Evolutionary conservation across 2,113 vertebrate genomes (phyloP).

Genomic region (Orthonyx spaldingii): DNA sequence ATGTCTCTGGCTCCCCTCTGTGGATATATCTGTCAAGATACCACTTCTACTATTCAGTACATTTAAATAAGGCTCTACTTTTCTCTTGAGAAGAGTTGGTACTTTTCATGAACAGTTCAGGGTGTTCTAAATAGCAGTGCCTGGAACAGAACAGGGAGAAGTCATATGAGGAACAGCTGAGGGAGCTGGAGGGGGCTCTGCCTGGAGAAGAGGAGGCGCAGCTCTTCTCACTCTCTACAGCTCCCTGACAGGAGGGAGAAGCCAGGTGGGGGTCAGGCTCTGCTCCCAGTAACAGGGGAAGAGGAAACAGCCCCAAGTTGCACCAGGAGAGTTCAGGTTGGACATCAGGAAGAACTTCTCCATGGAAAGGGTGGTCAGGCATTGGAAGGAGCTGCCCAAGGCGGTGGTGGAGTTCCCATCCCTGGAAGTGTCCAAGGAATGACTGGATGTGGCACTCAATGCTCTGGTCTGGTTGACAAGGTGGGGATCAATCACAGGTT

Average conservation of each 20-base stretch:
- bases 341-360: neutral
- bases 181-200: neutral
- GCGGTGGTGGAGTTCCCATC: neutral
- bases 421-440: neutral
- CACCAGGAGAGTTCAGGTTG: neutral
- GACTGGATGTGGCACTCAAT: neutral
- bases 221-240: neutral
- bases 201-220: neutral
- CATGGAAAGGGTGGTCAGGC: neutral
- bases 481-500: fast-evolving
- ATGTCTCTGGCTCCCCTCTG: neutral
- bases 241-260: neutral
- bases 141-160: neutral
- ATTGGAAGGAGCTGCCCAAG: neutral
- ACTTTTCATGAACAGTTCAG: neutral
- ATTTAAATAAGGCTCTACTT: neutral
- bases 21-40: neutral
- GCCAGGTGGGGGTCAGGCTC: neutral
- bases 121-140: neutral
- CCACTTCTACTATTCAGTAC: neutral
- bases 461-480: neutral
- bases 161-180: neutral
- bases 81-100: neutral
- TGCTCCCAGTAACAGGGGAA: neutral
- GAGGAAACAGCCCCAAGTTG: neutral